phyloP scores from a whole-genome alignment of 1,140 invertebrate species.

The Stegodyphus dumicola region DNA sequence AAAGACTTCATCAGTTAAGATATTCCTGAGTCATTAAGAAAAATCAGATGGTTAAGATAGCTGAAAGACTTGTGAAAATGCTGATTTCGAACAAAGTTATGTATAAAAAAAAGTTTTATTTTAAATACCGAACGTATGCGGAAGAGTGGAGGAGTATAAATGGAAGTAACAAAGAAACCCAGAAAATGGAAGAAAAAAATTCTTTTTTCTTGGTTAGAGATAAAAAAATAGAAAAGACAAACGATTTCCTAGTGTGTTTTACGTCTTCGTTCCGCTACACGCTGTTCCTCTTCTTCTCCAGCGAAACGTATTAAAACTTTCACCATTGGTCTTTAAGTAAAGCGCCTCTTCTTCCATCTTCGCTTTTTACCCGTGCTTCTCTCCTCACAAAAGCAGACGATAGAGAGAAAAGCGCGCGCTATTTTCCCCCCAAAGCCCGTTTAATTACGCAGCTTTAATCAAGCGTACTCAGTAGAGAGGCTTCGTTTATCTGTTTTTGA shows the following conservation, averaged over 20 bases:
- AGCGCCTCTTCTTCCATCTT: conserved; percentile 37
- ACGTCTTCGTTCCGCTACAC: conserved; percentile 57
- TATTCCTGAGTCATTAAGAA: conserved; percentile 58
- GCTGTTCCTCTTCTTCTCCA: conserved; percentile 39
- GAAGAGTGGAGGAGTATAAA: conserved; percentile 20
- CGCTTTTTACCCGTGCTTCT: conserved; percentile 11
- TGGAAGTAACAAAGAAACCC: conserved; percentile 23
- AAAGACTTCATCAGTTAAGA: conserved; percentile 51
- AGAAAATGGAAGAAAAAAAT: conserved; percentile 17
- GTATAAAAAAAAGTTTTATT: conserved; percentile 23
- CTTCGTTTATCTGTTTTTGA: conserved; percentile 59
- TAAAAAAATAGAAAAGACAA: conserved; percentile 42
- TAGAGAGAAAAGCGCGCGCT: conserved; percentile 48
- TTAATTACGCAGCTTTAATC: conserved; percentile 60
- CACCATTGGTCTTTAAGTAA: conserved; percentile 59
- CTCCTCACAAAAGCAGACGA: conserved; percentile 44
- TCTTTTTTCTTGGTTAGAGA: neutral
- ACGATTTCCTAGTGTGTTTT: conserved; percentile 57
- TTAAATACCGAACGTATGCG: conserved; percentile 27
- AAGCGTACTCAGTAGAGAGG: conserved; percentile 33
- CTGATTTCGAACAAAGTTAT: conserved; percentile 12
- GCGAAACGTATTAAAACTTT: conserved; percentile 60
- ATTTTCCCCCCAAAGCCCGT: conserved; percentile 50
- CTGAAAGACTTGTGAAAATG: conserved; percentile 38
- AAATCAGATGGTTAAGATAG: conserved; percentile 50